Evolutionary conservation across 1,140 invertebrate genomes (phyloP).

Genomic region (Riptortus pedestris): DNA sequence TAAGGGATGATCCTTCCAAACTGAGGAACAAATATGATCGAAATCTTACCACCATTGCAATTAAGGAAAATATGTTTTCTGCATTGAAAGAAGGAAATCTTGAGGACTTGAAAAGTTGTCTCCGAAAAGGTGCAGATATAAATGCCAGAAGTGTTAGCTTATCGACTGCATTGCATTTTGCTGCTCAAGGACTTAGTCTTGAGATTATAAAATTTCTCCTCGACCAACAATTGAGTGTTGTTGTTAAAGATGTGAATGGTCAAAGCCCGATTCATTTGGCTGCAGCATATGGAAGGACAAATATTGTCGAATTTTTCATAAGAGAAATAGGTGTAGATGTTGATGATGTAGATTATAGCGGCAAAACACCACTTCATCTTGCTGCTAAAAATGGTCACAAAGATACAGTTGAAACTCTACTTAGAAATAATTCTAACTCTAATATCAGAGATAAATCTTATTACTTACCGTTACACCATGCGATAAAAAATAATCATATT

Average conservation of each 20-base stretch:
- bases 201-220: not conserved
- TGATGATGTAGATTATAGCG: not conserved
- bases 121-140: not conserved
- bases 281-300: not conserved
- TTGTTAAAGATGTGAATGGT: not conserved
- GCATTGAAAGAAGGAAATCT: not conserved
- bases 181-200: not conserved
- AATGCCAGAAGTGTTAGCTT: not conserved
- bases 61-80: not conserved
- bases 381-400: not conserved
- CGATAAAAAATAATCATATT: no score
- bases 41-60: not conserved
- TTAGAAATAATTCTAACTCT: no score
- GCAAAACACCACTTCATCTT: not conserved
- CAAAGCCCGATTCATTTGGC: not conserved
- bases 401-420: not conserved
- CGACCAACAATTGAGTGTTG: not conserved
- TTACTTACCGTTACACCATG: no score
- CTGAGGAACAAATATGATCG: not conserved
- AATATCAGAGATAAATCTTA: no score
- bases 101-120: not conserved
- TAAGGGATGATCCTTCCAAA: not conserved
- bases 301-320: not conserved
- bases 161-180: not conserved
- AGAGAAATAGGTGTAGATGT: not conserved